Conservation (phyloP, 1,140 invertebrate genomes). For the Nasonia vitripennis region DNA sequence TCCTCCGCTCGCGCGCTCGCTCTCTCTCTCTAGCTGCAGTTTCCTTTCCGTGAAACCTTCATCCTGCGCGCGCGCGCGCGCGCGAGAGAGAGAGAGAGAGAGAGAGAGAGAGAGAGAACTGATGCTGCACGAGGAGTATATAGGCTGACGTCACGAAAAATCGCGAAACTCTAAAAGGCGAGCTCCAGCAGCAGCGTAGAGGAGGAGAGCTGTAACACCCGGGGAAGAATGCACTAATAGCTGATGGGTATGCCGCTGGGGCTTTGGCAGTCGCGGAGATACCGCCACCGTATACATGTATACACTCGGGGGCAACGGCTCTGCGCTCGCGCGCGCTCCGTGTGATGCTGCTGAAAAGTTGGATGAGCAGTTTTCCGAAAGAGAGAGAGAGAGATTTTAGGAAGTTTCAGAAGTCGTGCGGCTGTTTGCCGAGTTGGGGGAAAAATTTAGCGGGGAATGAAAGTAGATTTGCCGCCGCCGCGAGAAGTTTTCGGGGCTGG, state of each 20-base stretch:
- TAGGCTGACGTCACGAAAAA: conserved; percentile 35
- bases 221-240: neutral
- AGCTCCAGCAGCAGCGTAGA: neutral
- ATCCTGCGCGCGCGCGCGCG: conserved; percentile 16
- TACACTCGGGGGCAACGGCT: too few species aligned
- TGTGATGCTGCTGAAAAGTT: neutral
- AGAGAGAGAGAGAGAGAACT: neutral
- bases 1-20: conserved; percentile 36
- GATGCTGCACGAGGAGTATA: conserved; percentile 9
- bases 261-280: neutral
- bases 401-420: too few species aligned
- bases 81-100: too few species aligned
- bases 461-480: neutral
- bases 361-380: neutral
- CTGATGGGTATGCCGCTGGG: neutral
- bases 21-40: conserved; percentile 60
- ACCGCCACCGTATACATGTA: neutral
- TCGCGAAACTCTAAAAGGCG: conserved; percentile 28
- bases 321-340: too few species aligned
- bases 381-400: neutral
- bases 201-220: neutral
- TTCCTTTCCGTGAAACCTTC: conserved; percentile 59
- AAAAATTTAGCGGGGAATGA: neutral
- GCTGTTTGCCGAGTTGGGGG: too few species aligned
- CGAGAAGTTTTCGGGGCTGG: neutral